Conservation (phyloP, 2,797 vertebrate genomes). For the Tapera naevia region DNA sequence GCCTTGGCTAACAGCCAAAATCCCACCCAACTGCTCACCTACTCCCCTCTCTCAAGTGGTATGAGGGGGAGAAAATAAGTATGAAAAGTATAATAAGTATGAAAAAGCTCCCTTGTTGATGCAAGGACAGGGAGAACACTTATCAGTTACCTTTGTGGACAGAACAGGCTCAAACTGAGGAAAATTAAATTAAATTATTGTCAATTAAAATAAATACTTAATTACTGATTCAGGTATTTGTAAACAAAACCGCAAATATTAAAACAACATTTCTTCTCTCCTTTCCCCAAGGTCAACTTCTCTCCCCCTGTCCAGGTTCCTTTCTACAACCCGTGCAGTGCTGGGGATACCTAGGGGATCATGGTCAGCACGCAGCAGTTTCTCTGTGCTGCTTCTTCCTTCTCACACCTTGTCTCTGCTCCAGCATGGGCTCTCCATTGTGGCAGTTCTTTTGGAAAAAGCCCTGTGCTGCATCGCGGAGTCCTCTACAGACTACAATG, state of each 20-base stretch:
- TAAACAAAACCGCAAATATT: neutral
- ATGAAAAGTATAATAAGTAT: no score
- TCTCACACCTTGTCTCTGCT: neutral
- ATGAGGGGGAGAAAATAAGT: neutral
- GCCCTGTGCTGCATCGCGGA: no score
- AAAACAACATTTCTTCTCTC: neutral
- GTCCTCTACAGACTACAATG: neutral
- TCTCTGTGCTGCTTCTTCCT: neutral
- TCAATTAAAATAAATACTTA: neutral
- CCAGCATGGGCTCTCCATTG: fast-evolving
- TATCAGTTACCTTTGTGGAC: neutral
- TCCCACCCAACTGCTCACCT: neutral
- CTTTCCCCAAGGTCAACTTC: neutral
- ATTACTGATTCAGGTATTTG: neutral
- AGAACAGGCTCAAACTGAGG: neutral
- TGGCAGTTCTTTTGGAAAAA: neutral
- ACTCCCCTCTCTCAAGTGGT: neutral
- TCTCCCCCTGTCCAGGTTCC: neutral
- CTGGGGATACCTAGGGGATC: fast-evolving
- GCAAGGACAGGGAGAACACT: neutral
- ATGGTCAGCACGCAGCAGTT: fast-evolving
- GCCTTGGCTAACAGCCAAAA: neutral
- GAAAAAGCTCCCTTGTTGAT: neutral
- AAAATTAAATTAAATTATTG: neutral
- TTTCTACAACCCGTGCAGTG: neutral